Evolutionary conservation across 2,888 invertebrate genomes (phyloP).

Genomic region (Caenorhabditis parvicauda): DNA sequence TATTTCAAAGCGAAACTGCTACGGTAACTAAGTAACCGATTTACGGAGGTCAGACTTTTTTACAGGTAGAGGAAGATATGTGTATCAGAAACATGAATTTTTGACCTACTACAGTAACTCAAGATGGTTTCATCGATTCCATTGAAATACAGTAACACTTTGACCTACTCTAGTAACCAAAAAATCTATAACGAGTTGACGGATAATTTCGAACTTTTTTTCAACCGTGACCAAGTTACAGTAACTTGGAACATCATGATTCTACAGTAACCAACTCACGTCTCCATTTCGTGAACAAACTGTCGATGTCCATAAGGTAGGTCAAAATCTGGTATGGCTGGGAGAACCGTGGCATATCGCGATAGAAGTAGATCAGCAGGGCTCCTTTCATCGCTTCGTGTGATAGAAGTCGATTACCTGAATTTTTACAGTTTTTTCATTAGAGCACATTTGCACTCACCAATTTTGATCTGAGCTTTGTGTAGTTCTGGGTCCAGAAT

Average conservation of each 20-base stretch:
- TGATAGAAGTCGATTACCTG: slow-evolving; percentile 78
- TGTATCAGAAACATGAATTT: too few relatives aligned
- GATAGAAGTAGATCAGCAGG: slow-evolving; percentile 91
- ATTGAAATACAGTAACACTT: too few relatives aligned
- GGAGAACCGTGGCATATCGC: slow-evolving; percentile 91
- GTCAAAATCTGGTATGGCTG: slow-evolving; percentile 93
- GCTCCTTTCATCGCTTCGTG: slow-evolving; percentile 92
- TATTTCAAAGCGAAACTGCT: too few relatives aligned
- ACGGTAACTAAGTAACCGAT: too few relatives aligned
- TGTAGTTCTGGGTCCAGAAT: slow-evolving; percentile 38
- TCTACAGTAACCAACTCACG: slow-evolving; percentile 72
- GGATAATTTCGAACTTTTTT: not conserved
- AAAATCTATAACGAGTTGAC: not conserved
- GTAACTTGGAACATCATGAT: not conserved
- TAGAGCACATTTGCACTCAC: too few relatives aligned
- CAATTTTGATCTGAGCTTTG: slow-evolving; percentile 5
- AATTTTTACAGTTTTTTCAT: slow-evolving; percentile 11
- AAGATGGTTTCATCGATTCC: too few relatives aligned
- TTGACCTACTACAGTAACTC: too few relatives aligned
- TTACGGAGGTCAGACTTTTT: too few relatives aligned
- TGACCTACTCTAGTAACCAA: not conserved
- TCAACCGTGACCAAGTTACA: not conserved
- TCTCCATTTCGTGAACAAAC: slow-evolving; percentile 96
- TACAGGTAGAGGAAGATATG: too few relatives aligned
- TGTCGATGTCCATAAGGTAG: slow-evolving; percentile 94